These are phyloP conservation scores for Selene dorsalis DNA, from an alignment of 2,797 vertebrate genomes.

Conservation along the genomic window DNA sequence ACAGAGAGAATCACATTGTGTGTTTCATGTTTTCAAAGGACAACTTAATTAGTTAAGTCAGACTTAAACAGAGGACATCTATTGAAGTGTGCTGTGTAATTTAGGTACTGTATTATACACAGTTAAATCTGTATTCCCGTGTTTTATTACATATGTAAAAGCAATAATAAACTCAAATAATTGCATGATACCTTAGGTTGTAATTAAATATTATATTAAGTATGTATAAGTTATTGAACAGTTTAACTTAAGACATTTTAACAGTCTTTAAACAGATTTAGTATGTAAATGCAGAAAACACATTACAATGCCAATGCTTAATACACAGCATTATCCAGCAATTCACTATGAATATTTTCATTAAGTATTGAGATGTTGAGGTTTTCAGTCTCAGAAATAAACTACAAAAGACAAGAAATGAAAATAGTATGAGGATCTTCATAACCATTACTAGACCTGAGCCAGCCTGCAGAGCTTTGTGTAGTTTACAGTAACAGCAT, in stretches of 20 bases:
- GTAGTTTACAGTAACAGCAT: too few species aligned
- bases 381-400: too few species aligned
- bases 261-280: background rate
- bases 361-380: background rate
- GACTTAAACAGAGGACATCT: background rate
- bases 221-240: background rate
- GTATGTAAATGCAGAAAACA: background rate
- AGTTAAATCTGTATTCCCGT: background rate
- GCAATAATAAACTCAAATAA: too few species aligned
- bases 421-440: too few species aligned
- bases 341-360: background rate
- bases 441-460: too few species aligned
- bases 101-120: background rate
- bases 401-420: too few species aligned
- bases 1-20: background rate
- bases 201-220: too few species aligned
- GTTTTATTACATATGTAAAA: background rate
- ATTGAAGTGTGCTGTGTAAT: background rate
- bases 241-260: background rate
- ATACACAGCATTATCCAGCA: background rate
- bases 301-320: background rate
- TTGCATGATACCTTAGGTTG: too few species aligned
- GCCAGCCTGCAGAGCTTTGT: too few species aligned
- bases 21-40: constrained; percentile 1
- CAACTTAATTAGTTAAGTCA: background rate